Conservation (phyloP, 2,888 invertebrate genomes). For the Polyommatus icarus region DNA sequence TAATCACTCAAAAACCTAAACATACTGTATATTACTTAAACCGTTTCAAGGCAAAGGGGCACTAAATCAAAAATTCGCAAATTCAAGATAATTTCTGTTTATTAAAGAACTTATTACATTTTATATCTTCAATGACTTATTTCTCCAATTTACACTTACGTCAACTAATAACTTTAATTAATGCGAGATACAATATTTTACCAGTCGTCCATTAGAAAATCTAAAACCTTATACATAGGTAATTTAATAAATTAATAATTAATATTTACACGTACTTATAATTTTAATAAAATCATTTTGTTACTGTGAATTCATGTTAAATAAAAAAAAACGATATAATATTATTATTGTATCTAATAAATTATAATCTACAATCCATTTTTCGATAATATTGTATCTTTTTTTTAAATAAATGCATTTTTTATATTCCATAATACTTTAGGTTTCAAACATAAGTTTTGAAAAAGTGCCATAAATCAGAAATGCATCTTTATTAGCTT, state of each 20-base stretch:
- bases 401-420: slow-evolving; percentile 12
- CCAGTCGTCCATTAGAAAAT: slow-evolving; percentile 53
- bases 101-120: slow-evolving; percentile 38
- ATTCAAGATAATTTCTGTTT: slow-evolving; percentile 36
- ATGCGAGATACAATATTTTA: slow-evolving; percentile 36
- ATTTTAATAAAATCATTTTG: slow-evolving; percentile 14
- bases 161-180: slow-evolving; percentile 29
- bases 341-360: not conserved
- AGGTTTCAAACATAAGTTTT: not conserved
- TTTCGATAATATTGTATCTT: not conserved
- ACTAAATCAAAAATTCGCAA: slow-evolving; percentile 31
- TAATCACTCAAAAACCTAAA: not conserved
- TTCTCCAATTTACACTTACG: slow-evolving; percentile 34
- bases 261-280: slow-evolving; percentile 50
- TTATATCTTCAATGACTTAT: slow-evolving; percentile 35
- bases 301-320: not conserved
- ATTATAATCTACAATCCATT: not conserved
- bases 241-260: slow-evolving; percentile 60
- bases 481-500: not conserved
- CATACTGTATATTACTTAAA: not conserved
- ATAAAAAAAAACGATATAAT: not conserved
- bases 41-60: not conserved
- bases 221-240: slow-evolving; percentile 43
- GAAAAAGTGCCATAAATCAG: not conserved
- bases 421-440: not conserved